Conservation (phyloP, 1,140 invertebrate species). For the Myzus persicae region DNA sequence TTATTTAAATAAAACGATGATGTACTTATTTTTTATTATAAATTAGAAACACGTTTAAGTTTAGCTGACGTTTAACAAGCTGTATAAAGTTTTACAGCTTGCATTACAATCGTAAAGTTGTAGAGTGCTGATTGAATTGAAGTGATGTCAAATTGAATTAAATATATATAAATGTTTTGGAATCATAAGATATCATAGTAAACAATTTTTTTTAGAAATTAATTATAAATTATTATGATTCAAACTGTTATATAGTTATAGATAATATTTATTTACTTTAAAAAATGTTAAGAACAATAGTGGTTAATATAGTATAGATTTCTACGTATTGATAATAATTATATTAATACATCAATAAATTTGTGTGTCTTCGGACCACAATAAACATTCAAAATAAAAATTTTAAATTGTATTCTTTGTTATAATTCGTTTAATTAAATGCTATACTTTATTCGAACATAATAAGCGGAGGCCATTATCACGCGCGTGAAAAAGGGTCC, state of each 20-base stretch:
- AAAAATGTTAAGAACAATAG: background rate
- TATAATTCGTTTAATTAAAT: slow-evolving; percentile 25
- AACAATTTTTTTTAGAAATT: background rate
- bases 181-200: background rate
- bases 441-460: slow-evolving; percentile 38
- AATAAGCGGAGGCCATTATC: slow-evolving; percentile 56
- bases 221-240: background rate
- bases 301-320: too few species aligned
- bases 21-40: background rate
- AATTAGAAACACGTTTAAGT: background rate
- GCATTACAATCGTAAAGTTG: background rate
- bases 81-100: background rate
- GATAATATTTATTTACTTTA: background rate
- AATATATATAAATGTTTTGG: background rate
- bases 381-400: background rate
- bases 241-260: background rate
- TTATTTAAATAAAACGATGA: background rate
- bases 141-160: background rate
- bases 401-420: background rate
- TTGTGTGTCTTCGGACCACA: background rate
- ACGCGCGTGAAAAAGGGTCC: slow-evolving; percentile 47
- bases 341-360: too few species aligned
- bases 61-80: background rate
- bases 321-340: background rate
- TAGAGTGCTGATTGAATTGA: background rate